Base-by-base conservation (phyloP, 2,113 vertebrate species). In the Rostratula benghalensis region DNA sequence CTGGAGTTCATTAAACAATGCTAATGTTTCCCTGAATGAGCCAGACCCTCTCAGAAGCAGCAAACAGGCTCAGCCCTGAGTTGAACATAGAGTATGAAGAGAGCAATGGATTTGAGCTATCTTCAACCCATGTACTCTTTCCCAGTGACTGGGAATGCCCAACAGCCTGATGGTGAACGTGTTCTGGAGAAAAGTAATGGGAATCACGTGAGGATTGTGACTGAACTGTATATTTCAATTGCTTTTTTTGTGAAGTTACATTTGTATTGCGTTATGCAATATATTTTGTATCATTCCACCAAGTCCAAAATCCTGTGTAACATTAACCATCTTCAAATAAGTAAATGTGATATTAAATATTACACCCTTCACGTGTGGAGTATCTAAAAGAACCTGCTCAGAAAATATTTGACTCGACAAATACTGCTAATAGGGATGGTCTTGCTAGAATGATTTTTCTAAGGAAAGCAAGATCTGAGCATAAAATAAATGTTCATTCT, bases 401-500 rank as follows among this genome's bases (percentile, higher is more conserved):
- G 10, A 20, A 46, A 78, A 14, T 63, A 17, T 41, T 85, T 57
- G n/a, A 57, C 46, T 83, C 46, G 43, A 68, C 30, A 79, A 73
- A 50, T 67, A 0, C 10, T 63, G 18, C 7, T 80, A 19, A 53
- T 25, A 73, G 30, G 19, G 10, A 15, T 60, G 39, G 10, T 76
- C 20, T 85, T 76, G 30, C 39, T 25, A 25, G 50, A 88, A 43
- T 30, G 27, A 37, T 45, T 90, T 87, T 87, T 51, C 39, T 68
- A 35, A 69, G 45, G 74, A 91, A 75, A 76, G 41, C 13, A 45
- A 41, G 63, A 54, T 74, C 22, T 80, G 65, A 70, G 45, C 67
- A 65, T 56, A 79, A 90, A 76, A 90, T n/a, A 89, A 91, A 73
- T 45, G 43, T 68, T 93, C 56, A 41, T 79, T 65, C 67, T 23